Evolutionary conservation across 1,140 invertebrate genomes (phyloP).

Genomic region (Aricia agestis): DNA sequence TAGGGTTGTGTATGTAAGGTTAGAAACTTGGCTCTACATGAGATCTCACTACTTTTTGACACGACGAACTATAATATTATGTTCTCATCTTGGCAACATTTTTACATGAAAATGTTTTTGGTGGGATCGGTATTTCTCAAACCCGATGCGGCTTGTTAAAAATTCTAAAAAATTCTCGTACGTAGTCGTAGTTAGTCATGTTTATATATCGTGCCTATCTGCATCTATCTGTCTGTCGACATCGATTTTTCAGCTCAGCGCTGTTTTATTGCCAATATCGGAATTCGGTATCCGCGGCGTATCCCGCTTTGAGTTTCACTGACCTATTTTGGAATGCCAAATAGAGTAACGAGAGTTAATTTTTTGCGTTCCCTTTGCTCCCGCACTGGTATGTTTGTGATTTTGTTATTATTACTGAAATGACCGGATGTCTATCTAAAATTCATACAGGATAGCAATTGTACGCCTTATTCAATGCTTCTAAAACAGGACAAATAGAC

Average conservation of each 20-base stretch:
- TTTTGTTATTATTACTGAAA: too few relatives aligned
- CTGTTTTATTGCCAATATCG: slow-evolving; percentile 73
- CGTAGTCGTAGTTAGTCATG: background rate
- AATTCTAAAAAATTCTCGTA: background rate
- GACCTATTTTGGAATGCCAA: slow-evolving; percentile 31
- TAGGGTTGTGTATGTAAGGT: too few relatives aligned
- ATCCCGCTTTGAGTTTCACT: slow-evolving; percentile 11
- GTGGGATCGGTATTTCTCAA: background rate
- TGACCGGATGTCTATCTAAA: too few relatives aligned
- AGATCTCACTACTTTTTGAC: too few relatives aligned
- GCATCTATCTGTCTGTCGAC: slow-evolving; percentile 52
- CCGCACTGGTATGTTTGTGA: too few relatives aligned
- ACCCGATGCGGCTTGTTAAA: background rate
- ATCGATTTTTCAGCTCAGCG: slow-evolving; percentile 74
- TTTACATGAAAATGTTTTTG: too few relatives aligned
- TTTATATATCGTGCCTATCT: background rate
- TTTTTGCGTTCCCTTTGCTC: slow-evolving; percentile 35
- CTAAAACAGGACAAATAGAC: too few relatives aligned
- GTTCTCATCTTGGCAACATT: too few relatives aligned
- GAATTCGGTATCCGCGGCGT: slow-evolving; percentile 36
- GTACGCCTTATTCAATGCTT: too few relatives aligned
- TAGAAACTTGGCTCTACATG: too few relatives aligned
- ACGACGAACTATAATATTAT: too few relatives aligned
- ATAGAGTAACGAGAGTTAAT: slow-evolving; percentile 45
- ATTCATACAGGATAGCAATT: too few relatives aligned